Base-by-base conservation (phyloP, 2,888 invertebrate species). In the Cyclophora punctaria region DNA sequence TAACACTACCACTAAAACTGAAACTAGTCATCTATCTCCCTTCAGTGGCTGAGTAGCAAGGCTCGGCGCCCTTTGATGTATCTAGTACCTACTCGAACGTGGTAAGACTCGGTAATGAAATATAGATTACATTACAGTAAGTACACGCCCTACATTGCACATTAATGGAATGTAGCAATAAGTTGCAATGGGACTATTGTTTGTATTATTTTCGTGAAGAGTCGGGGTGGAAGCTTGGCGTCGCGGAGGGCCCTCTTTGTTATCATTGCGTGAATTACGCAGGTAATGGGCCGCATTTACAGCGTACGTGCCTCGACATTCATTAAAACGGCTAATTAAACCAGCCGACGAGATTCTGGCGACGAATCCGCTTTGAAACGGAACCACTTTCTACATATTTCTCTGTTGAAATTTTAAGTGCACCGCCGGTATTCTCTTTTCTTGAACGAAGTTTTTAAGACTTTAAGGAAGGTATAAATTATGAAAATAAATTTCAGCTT, bases 261-360 rank as follows among this genome's bases (percentile, higher is more conserved):
- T 82, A 85, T 83, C 83, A 75, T 75, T 75, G 78, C 78, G 81
- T 78, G 83, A 84, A 83, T 80, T 77, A 81, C 78, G 74, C 75
- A 80, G 82, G 83, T 83, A 84, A 84, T 82, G 82, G 80, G 74
- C 69, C 80, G 78, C 80, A 75, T 82, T 83, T 76, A 80, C 74
- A 74, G 73, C 78, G 83, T 79, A 85, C 85, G 85, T 85, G 85
- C 77, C 80, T 69, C 73, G 76, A 83, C 83, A 85, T 85, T 85
- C 79, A 85, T 85, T 85, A 84, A 75, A 75, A 69, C 69, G 76
- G 74, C 83, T 85, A 85, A 85, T 85, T 85, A 84, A 80, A 83
- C 78, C 76, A 68, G 70, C 70, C 73, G 73, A 62, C 71, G 74
- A 73, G 80, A 78, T 78, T 78, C 75, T 77, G 62, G 63, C 71